Evolutionary conservation across 2,888 invertebrate species (phyloP), one percentile per base, ranked within the genome.

Genomic region (Volucella bombylans): DNA sequence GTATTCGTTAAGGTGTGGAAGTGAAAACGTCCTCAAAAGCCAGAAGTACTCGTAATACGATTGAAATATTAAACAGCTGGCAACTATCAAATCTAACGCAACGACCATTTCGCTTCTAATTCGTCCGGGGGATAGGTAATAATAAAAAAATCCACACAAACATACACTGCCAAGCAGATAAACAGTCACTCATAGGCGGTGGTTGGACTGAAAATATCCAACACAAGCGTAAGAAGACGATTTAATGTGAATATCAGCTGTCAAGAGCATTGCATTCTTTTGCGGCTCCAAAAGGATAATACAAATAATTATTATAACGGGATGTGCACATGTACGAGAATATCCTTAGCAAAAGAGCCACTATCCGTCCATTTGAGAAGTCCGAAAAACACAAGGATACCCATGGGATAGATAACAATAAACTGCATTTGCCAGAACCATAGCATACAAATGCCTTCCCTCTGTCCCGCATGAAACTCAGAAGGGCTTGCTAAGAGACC

Each of bases 371-470:
- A 52, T 74, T 69, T 57, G 18, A 45, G 41, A 52, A 65, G 67
- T 62, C 62, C 71, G 52, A 73, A 64, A 64, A 65, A 82, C 18
- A 14, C 12, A 77, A 82, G 67, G 72, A 68, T 82, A 62, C 82
- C 82, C 82, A 57, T 15, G 82, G 77, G 82, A 72, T 15, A 67
- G 71, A 78, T 82, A 82, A 82, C 77, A 82, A 82, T 77, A 82
- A 82, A 82, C 82, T 82, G 82, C 82, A 82, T 82, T 82, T 82
- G 82, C 67, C 65, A 72, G 45, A 62, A 76, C 69, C 54, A 71
- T 14, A 52, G 38, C 45, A 50, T n/a, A 41, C 47, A 50, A 4
- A 55, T 2, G 18, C 23, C 23, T 23, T 23, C 23, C 3, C 23
- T 4, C 9, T 11, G 8, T 38, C 8, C 6, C 43, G 15, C 14